phyloP scores from a whole-genome alignment of 2,797 vertebrate species.

The Melanogrammus aeglefinus region DNA sequence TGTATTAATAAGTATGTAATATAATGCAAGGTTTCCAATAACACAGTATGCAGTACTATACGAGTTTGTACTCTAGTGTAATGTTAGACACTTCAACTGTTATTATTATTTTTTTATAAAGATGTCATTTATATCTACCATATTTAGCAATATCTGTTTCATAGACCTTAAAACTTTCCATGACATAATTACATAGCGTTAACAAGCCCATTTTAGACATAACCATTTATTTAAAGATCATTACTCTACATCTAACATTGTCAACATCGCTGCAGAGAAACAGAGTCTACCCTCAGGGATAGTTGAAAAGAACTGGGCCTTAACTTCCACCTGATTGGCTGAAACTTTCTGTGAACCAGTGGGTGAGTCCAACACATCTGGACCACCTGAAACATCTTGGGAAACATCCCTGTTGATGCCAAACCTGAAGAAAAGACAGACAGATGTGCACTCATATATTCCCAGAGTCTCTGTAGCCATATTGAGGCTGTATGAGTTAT shows the following conservation, averaged over 20 bases:
- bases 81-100: no score
- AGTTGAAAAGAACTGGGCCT: not conserved
- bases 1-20: not conserved
- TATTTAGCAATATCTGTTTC: not conserved
- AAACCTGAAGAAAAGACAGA: not conserved
- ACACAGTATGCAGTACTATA: not conserved
- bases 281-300: conserved; percentile 12
- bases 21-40: not conserved
- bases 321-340: conserved; percentile 11
- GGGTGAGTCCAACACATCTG: conserved; percentile 25
- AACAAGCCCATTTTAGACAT: not conserved
- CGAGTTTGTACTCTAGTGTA: no score
- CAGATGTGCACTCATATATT: not conserved
- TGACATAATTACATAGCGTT: not conserved
- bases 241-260: not conserved
- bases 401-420: conserved; percentile 17
- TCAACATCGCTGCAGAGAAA: conserved; percentile 2
- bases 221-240: conserved; percentile 3
- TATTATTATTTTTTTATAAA: no score
- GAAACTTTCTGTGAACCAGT: conserved; percentile 19
- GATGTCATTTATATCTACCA: no score
- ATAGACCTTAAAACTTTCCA: not conserved
- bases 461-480: not conserved
- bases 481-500: not conserved
- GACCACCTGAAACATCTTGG: conserved; percentile 7